These are phyloP conservation scores for Oxystoma pomonae DNA, from an alignment of 2,888 invertebrate genomes.

Conservation along the genomic window DNA sequence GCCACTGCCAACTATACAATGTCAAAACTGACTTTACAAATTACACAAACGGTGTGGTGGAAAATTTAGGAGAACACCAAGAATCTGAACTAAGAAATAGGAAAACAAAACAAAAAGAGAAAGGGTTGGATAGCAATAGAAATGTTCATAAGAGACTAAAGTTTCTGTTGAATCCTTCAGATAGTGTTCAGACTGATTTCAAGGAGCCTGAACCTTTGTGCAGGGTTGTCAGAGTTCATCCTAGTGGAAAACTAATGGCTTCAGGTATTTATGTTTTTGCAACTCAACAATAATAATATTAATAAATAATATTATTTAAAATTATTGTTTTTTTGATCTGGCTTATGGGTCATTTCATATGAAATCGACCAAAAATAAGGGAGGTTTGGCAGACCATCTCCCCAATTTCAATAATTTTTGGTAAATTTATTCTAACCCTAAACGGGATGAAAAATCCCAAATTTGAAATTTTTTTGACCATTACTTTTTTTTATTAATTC, in stretches of 20 bases:
- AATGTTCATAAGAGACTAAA: constrained; percentile 58
- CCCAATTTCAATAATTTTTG: too few species aligned
- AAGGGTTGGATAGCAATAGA: constrained; percentile 53
- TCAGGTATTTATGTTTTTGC: constrained; percentile 63
- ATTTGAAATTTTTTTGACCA: too few species aligned
- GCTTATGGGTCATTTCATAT: too few species aligned
- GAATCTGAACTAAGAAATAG: constrained; percentile 51
- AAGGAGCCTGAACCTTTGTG: constrained; percentile 75
- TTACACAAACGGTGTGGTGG: constrained; percentile 41
- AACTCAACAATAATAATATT: too few species aligned
- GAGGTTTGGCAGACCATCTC: too few species aligned
- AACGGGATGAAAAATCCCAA: too few species aligned
- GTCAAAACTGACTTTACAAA: constrained; percentile 49
- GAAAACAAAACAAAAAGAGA: constrained; percentile 52
- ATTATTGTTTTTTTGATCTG: too few species aligned
- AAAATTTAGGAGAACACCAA: constrained; percentile 40
- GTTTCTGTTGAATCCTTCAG: constrained; percentile 71
- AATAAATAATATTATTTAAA: too few species aligned
- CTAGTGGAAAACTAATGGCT: constrained; percentile 74
- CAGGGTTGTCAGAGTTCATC: constrained; percentile 69
- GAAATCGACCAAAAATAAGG: too few species aligned
- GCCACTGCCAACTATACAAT: constrained; percentile 81
- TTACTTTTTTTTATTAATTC: too few species aligned
- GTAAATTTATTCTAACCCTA: too few species aligned
- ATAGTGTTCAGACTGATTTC: constrained; percentile 84